phyloP scores from a whole-genome alignment of 92 coral and sea anemone genomes.

The Chrysogorgia sp. region DNA sequence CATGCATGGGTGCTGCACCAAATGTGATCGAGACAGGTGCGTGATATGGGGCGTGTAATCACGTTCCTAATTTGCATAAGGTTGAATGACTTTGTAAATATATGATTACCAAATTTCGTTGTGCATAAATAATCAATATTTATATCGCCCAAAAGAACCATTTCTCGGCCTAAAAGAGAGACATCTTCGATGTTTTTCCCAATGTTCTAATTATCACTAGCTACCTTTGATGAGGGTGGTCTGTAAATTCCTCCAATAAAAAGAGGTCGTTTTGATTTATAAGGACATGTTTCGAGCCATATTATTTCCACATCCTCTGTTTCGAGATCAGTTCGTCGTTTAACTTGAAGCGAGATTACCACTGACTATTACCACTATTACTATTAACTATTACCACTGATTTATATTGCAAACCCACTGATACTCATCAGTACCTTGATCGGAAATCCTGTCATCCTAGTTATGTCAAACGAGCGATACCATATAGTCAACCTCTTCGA shows the following conservation, averaged over 20 bases:
- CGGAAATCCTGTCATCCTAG: no score
- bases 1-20: constrained; percentile 65
- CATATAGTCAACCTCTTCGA: no score
- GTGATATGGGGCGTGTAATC: constrained; percentile 52
- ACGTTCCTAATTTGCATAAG: constrained; percentile 31
- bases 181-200: constrained; percentile 61
- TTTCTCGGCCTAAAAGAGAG: constrained; percentile 34
- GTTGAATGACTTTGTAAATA: constrained; percentile 41
- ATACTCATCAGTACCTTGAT: no score
- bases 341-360: no score
- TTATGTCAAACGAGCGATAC: no score
- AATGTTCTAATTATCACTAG: constrained; percentile 36
- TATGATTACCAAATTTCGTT: constrained; percentile 26
- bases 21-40: constrained; percentile 64
- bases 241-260: constrained; percentile 45
- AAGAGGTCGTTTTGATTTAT: constrained; percentile 20
- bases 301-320: constrained; percentile 25
- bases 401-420: no score
- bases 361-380: no score
- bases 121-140: constrained; percentile 52
- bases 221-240: constrained; percentile 49
- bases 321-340: constrained; percentile 30
- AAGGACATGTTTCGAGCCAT: constrained; percentile 28
- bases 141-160: constrained; percentile 38
- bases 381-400: no score